Evolutionary conservation across 2,888 invertebrate genomes (phyloP), one percentile per base, ranked within the genome.

Genomic region (Cactoblastis cactorum): DNA sequence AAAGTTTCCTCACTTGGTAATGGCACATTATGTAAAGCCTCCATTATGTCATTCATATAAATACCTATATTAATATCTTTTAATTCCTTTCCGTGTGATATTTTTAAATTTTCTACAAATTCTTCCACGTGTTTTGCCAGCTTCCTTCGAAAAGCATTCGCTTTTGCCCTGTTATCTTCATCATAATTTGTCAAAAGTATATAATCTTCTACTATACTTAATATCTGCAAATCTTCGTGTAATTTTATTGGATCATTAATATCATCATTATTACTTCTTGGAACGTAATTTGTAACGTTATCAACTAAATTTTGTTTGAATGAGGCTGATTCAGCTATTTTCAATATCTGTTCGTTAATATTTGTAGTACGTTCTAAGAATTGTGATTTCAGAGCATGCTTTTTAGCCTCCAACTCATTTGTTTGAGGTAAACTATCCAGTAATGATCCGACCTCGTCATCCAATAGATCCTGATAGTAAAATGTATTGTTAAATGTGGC

Each of bases 381-480:
- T 37, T 77, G 56, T 2, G 59, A 59, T 67, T 82, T 86, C 3
- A 84, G 49, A 1, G 43, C 9, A 41, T 68, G 61, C 52, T 71
- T 77, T 34, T 61, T 66, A 0, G 56, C 49, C 3, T 51, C 50
- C 5, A 87, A 56, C 43, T 78, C 77, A 18, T 57, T 39, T 4
- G 73, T 66, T 55, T 77, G 67, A 9, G 84, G 81, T 43, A 86
- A 58, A 19, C 55, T 55, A 47, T 63, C 56, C 2, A 87, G 51
- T 37, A 88, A 57, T 9, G 68, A 65, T 56, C 83, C 85, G 11
- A 86, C 60, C 53, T 83, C 83, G 34, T 80, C 71, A 39, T 80
- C 81, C 18, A 88, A 64, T 2, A 71, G 55, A 51, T 83, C 80
- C 63, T 80, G 73, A 45, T 70, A 81, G 49, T 73, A 67, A 56